These are phyloP conservation scores for Phalera bucephala DNA, from an alignment of 2,888 invertebrate species.

Conservation along the genomic window DNA sequence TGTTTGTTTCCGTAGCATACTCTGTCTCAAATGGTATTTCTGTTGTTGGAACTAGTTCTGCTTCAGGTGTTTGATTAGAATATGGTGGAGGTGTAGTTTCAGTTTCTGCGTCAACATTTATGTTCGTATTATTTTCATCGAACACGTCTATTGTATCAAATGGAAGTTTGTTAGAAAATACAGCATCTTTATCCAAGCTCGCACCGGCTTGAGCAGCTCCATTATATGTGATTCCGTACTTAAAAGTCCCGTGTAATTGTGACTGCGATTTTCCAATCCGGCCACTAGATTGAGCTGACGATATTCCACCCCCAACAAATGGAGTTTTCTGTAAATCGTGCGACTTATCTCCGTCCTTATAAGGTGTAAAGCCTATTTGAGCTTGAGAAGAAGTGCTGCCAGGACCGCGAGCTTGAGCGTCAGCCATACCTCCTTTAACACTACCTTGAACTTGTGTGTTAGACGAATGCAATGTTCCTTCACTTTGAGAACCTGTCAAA, in stretches of 20 bases:
- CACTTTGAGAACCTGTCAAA: conserved; percentile 89
- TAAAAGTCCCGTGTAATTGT: conserved; percentile 91
- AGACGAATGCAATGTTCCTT: conserved; percentile 89
- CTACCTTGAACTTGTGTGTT: conserved; percentile 91
- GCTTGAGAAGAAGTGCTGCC: conserved; percentile 94
- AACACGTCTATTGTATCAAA: conserved; percentile 73
- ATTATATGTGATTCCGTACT: conserved; percentile 89
- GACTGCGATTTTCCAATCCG: conserved; percentile 91
- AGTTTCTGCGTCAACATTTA: conserved; percentile 52
- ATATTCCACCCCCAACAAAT: conserved; percentile 89
- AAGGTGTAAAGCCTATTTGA: conserved; percentile 93
- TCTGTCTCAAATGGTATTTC: conserved; percentile 30
- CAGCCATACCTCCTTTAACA: conserved; percentile 91
- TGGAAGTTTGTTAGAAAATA: conserved; percentile 64
- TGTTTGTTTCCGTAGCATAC: conserved; percentile 28
- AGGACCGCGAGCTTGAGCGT: conserved; percentile 92
- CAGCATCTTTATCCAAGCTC: conserved; percentile 84
- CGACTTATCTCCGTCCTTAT: conserved; percentile 83
- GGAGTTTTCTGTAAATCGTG: conserved; percentile 78
- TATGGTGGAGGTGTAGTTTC: conserved; percentile 27
- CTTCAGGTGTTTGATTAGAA: conserved; percentile 8
- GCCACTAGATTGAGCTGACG: conserved; percentile 90
- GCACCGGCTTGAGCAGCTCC: conserved; percentile 93
- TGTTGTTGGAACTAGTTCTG: conserved; percentile 23
- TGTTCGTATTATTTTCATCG: conserved; percentile 66